Conservation (phyloP, 2,888 invertebrate genomes). For the Oscheius sp. region DNA sequence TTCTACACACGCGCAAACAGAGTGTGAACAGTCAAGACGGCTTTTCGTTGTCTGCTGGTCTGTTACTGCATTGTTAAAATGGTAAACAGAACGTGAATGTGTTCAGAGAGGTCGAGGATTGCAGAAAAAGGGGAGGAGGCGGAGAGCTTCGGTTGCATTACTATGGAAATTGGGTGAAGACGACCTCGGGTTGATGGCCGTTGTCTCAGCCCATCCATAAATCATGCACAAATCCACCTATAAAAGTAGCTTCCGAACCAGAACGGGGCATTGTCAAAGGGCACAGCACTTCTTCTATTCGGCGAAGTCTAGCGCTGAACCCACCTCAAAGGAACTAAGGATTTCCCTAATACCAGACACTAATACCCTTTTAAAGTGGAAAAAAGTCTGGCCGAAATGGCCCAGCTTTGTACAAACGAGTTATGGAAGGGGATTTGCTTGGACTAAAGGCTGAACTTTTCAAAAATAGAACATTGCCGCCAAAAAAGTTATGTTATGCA, state of each 20-base stretch:
- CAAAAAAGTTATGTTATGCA: no score
- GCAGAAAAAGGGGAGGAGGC: background rate
- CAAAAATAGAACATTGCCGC: no score
- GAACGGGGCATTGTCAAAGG: slow-evolving; percentile 18
- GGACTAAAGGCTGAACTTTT: no score
- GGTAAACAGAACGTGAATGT: background rate
- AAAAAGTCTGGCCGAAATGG: no score
- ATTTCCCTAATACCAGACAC: background rate
- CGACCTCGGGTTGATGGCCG: background rate
- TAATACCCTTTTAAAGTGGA: no score
- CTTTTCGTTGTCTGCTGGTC: slow-evolving; percentile 2
- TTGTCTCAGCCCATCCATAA: slow-evolving; percentile 12
- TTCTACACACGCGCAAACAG: slow-evolving; percentile 16
- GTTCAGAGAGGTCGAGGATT: background rate
- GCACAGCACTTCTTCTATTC: background rate
- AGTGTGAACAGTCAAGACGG: slow-evolving; percentile 23
- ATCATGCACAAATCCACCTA: background rate
- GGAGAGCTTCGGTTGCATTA: background rate
- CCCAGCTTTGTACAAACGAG: no score
- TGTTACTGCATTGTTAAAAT: background rate
- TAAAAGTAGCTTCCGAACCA: background rate
- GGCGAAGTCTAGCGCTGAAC: background rate
- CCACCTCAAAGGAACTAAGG: background rate
- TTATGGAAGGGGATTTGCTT: no score
- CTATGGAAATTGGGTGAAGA: slow-evolving; percentile 22